Base-by-base conservation (phyloP, 2,113 vertebrate genomes). In the Blennius ocellaris region DNA sequence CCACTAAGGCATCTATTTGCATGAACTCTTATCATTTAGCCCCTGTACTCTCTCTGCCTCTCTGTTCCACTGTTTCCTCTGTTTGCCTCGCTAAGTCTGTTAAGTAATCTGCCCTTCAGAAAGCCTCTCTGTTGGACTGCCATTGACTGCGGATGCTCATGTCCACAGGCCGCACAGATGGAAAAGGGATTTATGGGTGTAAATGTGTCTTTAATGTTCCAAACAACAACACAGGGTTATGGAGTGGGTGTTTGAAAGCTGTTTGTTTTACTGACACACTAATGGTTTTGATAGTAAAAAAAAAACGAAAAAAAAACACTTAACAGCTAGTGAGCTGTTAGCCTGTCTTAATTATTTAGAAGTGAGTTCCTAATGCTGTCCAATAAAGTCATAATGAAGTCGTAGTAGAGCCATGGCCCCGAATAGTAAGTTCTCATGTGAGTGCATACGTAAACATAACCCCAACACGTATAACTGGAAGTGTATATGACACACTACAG, bases 261-360 rank as follows among this genome's bases (percentile, higher is more conserved):
- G 53, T 74, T 77, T 54, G 49, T 7, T 69, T 86, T 82, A 87
- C 72, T 49, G 78, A 41, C 71, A 71, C 68, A 66, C 80, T 85
- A 83, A 84, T 70, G 61, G 64, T 59, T 53, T 72, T 69, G 73
- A 68, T n/a, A 52, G 51, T 81, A 63, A 80, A 86, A 87, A 47
- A 30, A 30, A 30, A 30, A n/a, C n/a, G n/a, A n/a, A 30, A 30
- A 30, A 73, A 37, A 30, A 73, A 37, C 77, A 75, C 82, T 89
- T 81, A 86, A 74, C 74, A 78, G 83, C 44, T 30, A 64, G 6
- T 63, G 45, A 68, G 45, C 66, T 75, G 62, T 85, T 84, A 76
- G 71, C 68, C 47, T 10, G 1, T 64, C 44, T 89, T 76, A 77
- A 86, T 90, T 83, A 90, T 91, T 89, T 78, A 90, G 41, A 78